Conservation (phyloP, 2,797 vertebrate genomes). For the Cryptoprocta ferox region DNA sequence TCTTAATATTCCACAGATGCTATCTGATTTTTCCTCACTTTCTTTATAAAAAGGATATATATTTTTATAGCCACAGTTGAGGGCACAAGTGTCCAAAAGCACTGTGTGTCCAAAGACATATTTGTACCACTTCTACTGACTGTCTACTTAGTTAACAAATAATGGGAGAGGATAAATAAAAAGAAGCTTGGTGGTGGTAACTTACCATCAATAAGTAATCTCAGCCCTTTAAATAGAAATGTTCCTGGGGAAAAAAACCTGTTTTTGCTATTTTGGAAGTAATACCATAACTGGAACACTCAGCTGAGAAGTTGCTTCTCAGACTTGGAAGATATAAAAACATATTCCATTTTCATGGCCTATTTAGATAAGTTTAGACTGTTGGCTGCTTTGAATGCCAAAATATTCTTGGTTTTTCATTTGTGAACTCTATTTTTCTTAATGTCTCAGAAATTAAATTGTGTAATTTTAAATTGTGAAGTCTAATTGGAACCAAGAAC, state of each 20-base stretch:
- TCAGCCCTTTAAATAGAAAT: slow-evolving; percentile 16
- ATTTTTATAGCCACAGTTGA: neutral
- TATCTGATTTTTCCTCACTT: neutral
- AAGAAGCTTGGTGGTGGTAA: neutral
- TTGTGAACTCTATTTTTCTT: neutral
- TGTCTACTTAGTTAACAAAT: neutral
- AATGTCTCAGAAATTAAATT: slow-evolving; percentile 34
- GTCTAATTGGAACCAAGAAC: neutral
- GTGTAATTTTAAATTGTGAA: slow-evolving; percentile 17
- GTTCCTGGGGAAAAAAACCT: neutral
- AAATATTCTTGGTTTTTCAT: neutral
- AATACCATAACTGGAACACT: neutral
- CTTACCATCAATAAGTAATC: neutral
- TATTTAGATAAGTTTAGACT: neutral
- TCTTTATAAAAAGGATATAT: neutral
- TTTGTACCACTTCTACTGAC: neutral
- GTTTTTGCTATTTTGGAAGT: neutral
- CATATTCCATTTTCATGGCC: neutral
- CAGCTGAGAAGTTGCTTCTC: neutral
- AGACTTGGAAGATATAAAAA: neutral
- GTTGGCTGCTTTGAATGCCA: neutral
- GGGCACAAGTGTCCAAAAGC: neutral
- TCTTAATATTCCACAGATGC: neutral
- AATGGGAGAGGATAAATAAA: neutral
- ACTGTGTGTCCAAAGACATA: neutral